Evolutionary conservation across 2,888 invertebrate species (phyloP).

Genomic region (Falcaria lacertinaria): DNA sequence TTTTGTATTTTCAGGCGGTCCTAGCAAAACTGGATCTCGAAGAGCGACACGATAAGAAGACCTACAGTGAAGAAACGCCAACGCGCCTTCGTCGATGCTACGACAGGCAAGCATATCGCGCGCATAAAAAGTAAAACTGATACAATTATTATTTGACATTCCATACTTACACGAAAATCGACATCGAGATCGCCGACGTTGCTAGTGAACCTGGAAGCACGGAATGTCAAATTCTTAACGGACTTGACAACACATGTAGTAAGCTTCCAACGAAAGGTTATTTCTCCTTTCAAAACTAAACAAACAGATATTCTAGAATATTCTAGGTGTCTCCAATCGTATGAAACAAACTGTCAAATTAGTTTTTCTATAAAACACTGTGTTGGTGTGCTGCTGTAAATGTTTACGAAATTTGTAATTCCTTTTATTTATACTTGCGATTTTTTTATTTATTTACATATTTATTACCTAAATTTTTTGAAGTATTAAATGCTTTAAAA

Average conservation of each 20-base stretch:
- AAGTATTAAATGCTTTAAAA: conserved; percentile 29
- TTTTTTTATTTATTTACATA: conserved; percentile 37
- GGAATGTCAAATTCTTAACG: conserved; percentile 18
- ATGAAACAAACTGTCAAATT: not conserved
- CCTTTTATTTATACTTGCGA: conserved; percentile 19
- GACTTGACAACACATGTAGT: conserved; percentile 11
- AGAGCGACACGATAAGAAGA: conserved; percentile 46
- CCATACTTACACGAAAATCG: conserved; percentile 1
- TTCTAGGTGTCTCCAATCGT: not conserved
- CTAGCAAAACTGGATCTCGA: conserved; percentile 40
- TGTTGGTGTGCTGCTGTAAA: conserved; percentile 27
- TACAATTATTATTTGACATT: conserved; percentile 6
- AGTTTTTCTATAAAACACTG: conserved; percentile 5
- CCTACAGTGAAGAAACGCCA: conserved; percentile 54
- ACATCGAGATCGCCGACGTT: no score
- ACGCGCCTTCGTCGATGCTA: conserved; percentile 53
- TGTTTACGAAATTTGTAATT: conserved; percentile 28
- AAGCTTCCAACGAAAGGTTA: conserved; percentile 1
- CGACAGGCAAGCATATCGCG: conserved; percentile 33
- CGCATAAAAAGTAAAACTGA: conserved; percentile 35
- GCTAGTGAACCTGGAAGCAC: not conserved
- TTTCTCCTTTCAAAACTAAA: not conserved
- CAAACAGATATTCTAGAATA: not conserved
- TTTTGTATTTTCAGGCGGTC: conserved; percentile 39
- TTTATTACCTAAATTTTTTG: conserved; percentile 29